Base-by-base conservation (phyloP, 2,113 vertebrate species). In the Chloroceryle aenea region DNA sequence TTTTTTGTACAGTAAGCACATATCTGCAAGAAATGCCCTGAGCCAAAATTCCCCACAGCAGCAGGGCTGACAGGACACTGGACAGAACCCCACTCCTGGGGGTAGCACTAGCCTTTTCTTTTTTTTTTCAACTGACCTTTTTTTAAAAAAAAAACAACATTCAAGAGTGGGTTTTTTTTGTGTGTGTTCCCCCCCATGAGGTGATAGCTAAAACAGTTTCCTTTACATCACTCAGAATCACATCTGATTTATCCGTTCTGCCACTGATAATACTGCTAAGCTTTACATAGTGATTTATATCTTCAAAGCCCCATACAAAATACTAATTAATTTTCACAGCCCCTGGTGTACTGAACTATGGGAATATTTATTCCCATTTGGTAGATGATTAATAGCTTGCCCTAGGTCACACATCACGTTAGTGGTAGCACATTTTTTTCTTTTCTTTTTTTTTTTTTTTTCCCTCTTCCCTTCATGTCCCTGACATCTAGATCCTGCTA, bases 221-320 rank as follows among this genome's bases (percentile, higher is more conserved):
- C 85, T 91, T 83, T 76, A 77, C 50, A 42, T 85, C 88, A 88
- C 64, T 89, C 71, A 78, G 79, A 95, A 78, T 81, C 67, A 32
- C 34, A 88, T 48, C 56, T 84, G 45, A 86, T 89, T 91, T 96
- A 93, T 56, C 80, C 76, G 68, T 94, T 92, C 59, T 92, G 84
- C 42, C 93, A 72, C 83, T 79, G 64, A 7, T 94, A 92, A 92
- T 90, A 58, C 52, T 61, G 79, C 50, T 93, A 88, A 94, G 88
- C 77, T 85, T 94, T 81, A 85, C 4, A 0, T 29, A 87, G 89
- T 58, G 81, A 95, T 95, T 96, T 93, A 90, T 90, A 96, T 87
- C 72, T 95, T 95, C 85, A 97, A 96, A 96, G 76, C 66, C 73
- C 67, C 61, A 85, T 64, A 93, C 62, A 94, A 97, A 96, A 93